phyloP scores from a whole-genome alignment of 2,113 vertebrate species.

The Amia ocellicauda region DNA sequence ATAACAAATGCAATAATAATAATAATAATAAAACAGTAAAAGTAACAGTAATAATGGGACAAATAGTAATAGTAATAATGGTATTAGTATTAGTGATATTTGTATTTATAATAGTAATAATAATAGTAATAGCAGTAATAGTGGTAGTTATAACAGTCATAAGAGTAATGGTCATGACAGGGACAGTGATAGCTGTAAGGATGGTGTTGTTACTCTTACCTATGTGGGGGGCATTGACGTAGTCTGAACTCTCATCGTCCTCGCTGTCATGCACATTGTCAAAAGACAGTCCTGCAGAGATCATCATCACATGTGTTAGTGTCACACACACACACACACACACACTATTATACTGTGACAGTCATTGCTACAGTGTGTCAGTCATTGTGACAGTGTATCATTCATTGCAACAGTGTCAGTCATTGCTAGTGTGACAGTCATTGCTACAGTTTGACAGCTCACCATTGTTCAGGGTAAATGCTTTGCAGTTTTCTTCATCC shows the following conservation, averaged over 20 bases:
- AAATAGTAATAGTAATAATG: too few species aligned
- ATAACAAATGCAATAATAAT: too few species aligned
- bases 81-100: too few species aligned
- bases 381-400: not conserved
- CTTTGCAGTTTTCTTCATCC: not conserved
- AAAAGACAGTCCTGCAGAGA: not conserved
- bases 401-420: not conserved
- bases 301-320: not conserved
- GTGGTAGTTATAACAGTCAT: too few species aligned
- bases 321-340: not conserved
- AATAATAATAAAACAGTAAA: too few species aligned
- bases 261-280: conserved; percentile 11
- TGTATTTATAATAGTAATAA: too few species aligned
- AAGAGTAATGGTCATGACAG: too few species aligned
- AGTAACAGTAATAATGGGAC: too few species aligned
- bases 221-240: conserved; percentile 1
- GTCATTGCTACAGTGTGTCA: not conserved
- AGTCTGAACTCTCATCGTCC: conserved; percentile 9
- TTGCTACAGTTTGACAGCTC: not conserved
- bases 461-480: not conserved
- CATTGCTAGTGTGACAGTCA: not conserved
- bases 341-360: not conserved
- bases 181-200: too few species aligned
- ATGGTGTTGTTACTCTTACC: not conserved
- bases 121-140: too few species aligned